Percentiles rank a stretch among this genome's conserved stretches.
These are phyloP conservation scores for Platorchestia sp. DNA, from an alignment of 1,140 invertebrate species.

Conservation along the genomic window DNA sequence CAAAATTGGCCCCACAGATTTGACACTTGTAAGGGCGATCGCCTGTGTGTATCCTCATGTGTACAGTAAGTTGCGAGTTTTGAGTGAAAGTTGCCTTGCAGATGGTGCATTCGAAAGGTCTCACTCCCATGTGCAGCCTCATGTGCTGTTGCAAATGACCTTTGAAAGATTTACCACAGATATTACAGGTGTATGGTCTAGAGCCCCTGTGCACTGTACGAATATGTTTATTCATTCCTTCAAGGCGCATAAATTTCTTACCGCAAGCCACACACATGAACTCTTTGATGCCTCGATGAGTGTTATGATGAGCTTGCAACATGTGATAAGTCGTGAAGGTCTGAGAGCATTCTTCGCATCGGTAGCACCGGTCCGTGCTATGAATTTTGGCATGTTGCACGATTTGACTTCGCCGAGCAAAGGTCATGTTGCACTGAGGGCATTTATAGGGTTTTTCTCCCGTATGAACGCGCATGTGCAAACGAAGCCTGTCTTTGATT, in stretches of 20 bases:
- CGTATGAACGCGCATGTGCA: conserved; percentile 86
- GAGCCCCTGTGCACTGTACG: conserved; percentile 82
- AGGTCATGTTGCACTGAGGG: conserved; percentile 83
- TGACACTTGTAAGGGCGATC: conserved; percentile 84
- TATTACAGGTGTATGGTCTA: conserved; percentile 86
- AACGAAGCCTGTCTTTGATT: conserved; percentile 80
- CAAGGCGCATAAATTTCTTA: conserved; percentile 79
- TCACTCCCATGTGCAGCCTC: conserved; percentile 80
- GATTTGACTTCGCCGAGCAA: conserved; percentile 84
- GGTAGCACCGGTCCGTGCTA: conserved; percentile 77
- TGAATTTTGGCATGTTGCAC: conserved; percentile 90
- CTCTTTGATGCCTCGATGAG: conserved; percentile 88
- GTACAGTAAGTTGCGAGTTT: conserved; percentile 93
- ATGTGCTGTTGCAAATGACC: conserved; percentile 89
- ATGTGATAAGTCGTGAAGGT: conserved; percentile 70
- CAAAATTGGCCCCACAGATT: conserved; percentile 66
- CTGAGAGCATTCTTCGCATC: conserved; percentile 74
- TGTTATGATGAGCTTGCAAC: conserved; percentile 70
- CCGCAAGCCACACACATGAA: conserved; percentile 92
- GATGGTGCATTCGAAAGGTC: conserved; percentile 76
- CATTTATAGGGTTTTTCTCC: conserved; percentile 92
- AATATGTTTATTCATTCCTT: conserved; percentile 86
- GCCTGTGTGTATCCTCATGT: conserved; percentile 91
- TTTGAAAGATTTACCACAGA: conserved; percentile 91
- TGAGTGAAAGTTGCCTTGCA: conserved; percentile 91